Percentiles rank a stretch among this genome's conserved stretches.
phyloP scores from a whole-genome alignment of 2,797 vertebrate species.

The Sebastes hubbsi region DNA sequence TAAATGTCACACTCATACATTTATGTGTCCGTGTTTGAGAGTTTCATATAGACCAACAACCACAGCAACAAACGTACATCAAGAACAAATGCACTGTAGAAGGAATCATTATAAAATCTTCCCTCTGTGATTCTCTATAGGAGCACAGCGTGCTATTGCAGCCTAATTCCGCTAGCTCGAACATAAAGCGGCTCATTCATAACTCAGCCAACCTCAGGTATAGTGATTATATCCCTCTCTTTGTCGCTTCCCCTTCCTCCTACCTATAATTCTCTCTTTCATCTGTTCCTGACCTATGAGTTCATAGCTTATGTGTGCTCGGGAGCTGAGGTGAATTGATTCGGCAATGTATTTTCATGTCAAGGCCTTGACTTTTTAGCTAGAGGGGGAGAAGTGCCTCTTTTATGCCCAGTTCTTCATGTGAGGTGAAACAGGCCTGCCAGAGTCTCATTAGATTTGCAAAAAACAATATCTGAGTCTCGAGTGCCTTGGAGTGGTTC shows the following conservation, averaged over 20 bases:
- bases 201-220: constrained; percentile 46
- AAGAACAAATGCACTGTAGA: background rate
- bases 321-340: constrained; percentile 69
- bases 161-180: constrained; percentile 28
- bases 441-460: constrained; percentile 65
- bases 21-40: background rate
- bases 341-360: constrained; percentile 66
- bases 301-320: constrained; percentile 41
- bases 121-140: background rate
- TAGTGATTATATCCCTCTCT: constrained; percentile 53
- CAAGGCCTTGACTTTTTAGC: constrained; percentile 54
- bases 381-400: constrained; percentile 56
- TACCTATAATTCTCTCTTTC: constrained; percentile 26
- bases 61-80: background rate
- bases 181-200: constrained; percentile 57
- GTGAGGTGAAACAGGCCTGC: constrained; percentile 41
- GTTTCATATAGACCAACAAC: background rate
- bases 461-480: constrained; percentile 55
- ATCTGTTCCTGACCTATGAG: constrained; percentile 45
- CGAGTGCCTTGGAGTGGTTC: constrained; percentile 37
- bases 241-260: constrained; percentile 1
- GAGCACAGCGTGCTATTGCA: constrained; percentile 23
- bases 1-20: constrained; percentile 8
- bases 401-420: constrained; percentile 45
- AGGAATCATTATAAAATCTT: background rate